Conservation (phyloP, 2,888 invertebrate genomes). For the Netelia virgata region DNA sequence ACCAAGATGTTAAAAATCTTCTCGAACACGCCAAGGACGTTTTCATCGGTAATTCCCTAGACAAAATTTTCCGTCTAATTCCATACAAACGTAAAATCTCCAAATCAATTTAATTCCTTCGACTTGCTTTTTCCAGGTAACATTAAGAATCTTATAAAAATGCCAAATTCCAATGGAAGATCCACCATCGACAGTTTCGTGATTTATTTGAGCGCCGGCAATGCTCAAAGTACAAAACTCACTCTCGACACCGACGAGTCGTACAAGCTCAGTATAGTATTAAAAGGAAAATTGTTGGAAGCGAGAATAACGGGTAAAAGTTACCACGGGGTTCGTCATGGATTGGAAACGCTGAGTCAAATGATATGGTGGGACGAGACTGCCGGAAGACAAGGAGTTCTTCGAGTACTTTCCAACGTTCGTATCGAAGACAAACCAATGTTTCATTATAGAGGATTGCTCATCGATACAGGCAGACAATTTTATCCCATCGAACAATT, state of each 20-base stretch:
- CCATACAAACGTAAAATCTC: background rate
- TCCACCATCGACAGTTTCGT: slow-evolving; percentile 79
- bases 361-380: slow-evolving; percentile 92
- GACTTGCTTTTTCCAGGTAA: slow-evolving; percentile 75
- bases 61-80: background rate
- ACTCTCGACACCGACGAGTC: slow-evolving; percentile 91
- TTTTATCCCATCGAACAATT: slow-evolving; percentile 92
- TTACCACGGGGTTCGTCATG: slow-evolving; percentile 92
- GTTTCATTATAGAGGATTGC: slow-evolving; percentile 93
- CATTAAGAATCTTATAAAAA: slow-evolving; percentile 78
- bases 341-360: slow-evolving; percentile 92
- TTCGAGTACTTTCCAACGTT: slow-evolving; percentile 89
- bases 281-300: slow-evolving; percentile 86
- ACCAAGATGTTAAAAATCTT: slow-evolving; percentile 79
- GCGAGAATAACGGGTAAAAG: slow-evolving; percentile 89
- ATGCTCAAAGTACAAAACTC: slow-evolving; percentile 87
- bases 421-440: slow-evolving; percentile 92
- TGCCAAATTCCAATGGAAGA: slow-evolving; percentile 78
- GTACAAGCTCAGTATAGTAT: slow-evolving; percentile 88
- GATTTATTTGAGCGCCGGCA: slow-evolving; percentile 80
- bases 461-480: slow-evolving; percentile 96
- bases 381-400: slow-evolving; percentile 86
- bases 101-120: background rate
- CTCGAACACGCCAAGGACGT: slow-evolving; percentile 83
- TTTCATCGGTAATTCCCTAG: slow-evolving; percentile 78